Percentiles rank a stretch among this genome's conserved stretches.
These are phyloP conservation scores for Zaprionus lineosus DNA, from an alignment of 2,888 invertebrate genomes.

Conservation along the genomic window DNA sequence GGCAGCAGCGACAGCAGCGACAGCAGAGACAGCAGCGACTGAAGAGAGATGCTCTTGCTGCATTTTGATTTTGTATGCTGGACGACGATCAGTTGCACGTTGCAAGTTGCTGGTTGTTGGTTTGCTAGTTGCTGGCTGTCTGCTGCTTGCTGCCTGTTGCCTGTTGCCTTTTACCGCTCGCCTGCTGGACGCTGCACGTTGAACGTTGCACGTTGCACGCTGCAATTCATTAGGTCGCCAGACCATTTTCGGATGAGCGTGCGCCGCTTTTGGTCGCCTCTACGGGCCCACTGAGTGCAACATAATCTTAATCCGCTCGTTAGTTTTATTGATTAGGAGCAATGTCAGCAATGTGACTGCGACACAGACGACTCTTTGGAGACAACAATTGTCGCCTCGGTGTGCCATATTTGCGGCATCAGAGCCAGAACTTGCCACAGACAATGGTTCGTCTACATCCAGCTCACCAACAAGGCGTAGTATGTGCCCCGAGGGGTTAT, in stretches of 20 bases:
- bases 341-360: slow-evolving; percentile 51
- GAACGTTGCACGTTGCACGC: slow-evolving; percentile 19
- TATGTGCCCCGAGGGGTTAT: slow-evolving; percentile 47
- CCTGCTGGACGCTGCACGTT: slow-evolving; percentile 5
- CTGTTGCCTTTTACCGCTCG: no score
- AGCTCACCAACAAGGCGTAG: slow-evolving; percentile 16
- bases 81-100: slow-evolving; percentile 18
- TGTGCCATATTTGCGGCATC: slow-evolving; percentile 77
- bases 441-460: slow-evolving; percentile 35
- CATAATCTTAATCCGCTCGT: slow-evolving; percentile 78
- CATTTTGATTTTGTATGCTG: slow-evolving; percentile 62
- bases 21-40: no score
- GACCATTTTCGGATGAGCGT: slow-evolving; percentile 75
- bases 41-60: slow-evolving; percentile 31
- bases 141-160: slow-evolving; percentile 5
- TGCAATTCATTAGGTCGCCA: slow-evolving; percentile 74
- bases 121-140: neutral
- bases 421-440: slow-evolving; percentile 29
- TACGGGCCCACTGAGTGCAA: slow-evolving; percentile 55
- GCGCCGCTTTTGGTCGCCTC: slow-evolving; percentile 73
- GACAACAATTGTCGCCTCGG: slow-evolving; percentile 80
- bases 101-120: slow-evolving; percentile 6
- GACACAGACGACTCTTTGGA: slow-evolving; percentile 67
- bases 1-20: slow-evolving; percentile 7
- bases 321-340: slow-evolving; percentile 77